Conservation (phyloP, 2,888 invertebrate genomes). For the Cataglyphis altisquamis region DNA sequence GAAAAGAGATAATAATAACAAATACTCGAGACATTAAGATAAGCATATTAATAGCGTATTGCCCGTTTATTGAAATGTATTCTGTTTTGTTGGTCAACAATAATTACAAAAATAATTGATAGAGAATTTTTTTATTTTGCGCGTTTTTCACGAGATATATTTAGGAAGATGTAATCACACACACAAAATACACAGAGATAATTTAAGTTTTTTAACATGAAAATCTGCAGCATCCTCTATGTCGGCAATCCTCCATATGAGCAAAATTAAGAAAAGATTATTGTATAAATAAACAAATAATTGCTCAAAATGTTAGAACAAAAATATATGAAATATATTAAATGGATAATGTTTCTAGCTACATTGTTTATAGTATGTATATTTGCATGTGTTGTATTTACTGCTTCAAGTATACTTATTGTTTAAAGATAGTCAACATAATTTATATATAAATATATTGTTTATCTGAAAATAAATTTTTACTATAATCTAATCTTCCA, state of each 20-base stretch:
- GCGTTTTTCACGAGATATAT: background rate
- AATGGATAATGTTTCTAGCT: background rate
- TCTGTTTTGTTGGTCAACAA: background rate
- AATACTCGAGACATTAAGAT: background rate
- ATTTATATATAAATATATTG: background rate
- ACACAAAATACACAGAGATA: background rate
- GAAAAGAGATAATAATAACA: background rate
- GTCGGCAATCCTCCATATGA: background rate
- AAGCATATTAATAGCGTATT: background rate
- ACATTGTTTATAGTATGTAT: background rate
- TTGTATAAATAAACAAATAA: background rate
- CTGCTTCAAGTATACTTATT: background rate
- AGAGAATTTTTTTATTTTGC: background rate
- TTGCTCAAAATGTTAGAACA: background rate
- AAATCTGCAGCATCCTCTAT: background rate
- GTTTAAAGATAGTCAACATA: background rate
- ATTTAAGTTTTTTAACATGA: background rate
- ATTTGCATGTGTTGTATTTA: background rate
- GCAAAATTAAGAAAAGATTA: background rate
- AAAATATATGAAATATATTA: background rate
- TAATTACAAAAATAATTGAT: background rate
- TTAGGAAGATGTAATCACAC: background rate
- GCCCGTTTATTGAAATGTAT: background rate
- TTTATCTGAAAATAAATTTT: conserved; percentile 10
- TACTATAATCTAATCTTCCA: background rate